Evolutionary conservation across 2,888 invertebrate genomes (phyloP), one percentile per base, ranked within the genome.

Genomic region (Phytoseiulus persimilis): DNA sequence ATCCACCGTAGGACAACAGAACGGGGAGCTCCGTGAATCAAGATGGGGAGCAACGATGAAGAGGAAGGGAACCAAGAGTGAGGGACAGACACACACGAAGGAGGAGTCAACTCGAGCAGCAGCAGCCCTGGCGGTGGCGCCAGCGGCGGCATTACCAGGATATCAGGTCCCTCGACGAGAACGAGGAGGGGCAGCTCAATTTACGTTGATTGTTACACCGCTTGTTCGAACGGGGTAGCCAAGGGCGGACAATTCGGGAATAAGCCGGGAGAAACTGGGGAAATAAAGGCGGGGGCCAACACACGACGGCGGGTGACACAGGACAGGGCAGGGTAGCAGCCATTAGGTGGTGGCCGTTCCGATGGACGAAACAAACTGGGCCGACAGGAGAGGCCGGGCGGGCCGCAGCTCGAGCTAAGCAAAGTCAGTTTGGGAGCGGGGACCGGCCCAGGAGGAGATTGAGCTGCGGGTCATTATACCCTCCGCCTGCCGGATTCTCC

Each of bases 1-100:
- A 65, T 65, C 65, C 14, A 2, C 65, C 18, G 5, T 65, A 65
- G 65, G 28, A 65, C 65, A 14, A 65, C 65, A 23, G 65, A 65
- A 28, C 65, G 65, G 18, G 2, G 65, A 65, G 23, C 18, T 18
- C 2, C 65, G 65, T 23, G 18, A 28, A 65, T 1, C 65, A 28
- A 14, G 65, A 65, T 65, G 18, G 65, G 39, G 9, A 39, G 65
- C 65, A 65, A 65, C 65, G 23, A 65, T 65, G 65, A 65, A 65
- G 65, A 65, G 65, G 65, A 65, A 65, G 65, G 65, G 65, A 14
- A 65, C 65, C 65, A 65, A 65, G 65, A 65, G 65, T 28, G 65
- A 65, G 65, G 65, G 65, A 65, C 65, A 65, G 65, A 65, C 65
- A 65, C 65, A 65, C 65, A 65, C 65, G 65, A 65, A 65, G 65